Evolutionary conservation across 2,888 invertebrate genomes (phyloP).

Genomic region (Xylocampa areola): DNA sequence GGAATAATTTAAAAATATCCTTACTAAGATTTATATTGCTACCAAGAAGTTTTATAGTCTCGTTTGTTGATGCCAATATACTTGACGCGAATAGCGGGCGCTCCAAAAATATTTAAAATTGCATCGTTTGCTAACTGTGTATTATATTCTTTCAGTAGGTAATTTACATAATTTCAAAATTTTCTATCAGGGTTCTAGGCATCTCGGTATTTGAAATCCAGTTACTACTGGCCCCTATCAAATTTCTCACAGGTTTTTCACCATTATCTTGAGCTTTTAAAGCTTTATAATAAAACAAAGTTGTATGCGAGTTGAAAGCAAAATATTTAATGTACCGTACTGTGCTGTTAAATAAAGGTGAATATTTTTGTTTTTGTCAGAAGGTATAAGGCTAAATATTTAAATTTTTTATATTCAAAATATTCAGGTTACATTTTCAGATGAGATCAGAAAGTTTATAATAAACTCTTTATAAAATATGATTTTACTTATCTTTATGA

Average conservation of each 20-base stretch:
- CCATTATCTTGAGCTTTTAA: constrained; percentile 20
- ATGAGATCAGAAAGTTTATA: too few relatives aligned
- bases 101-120: constrained; percentile 23
- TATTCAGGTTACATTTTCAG: too few relatives aligned
- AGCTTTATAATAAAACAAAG: constrained; percentile 34
- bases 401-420: too few relatives aligned
- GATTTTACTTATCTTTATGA: too few relatives aligned
- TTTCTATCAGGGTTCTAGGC: too few relatives aligned
- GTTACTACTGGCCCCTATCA: constrained; percentile 23
- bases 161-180: too few relatives aligned
- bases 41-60: constrained; percentile 33
- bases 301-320: constrained; percentile 23
- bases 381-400: too few relatives aligned
- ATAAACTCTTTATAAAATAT: too few relatives aligned
- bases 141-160: too few relatives aligned
- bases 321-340: constrained; percentile 37
- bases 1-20: constrained; percentile 44
- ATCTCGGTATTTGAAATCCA: constrained; percentile 16
- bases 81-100: constrained; percentile 6
- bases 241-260: constrained; percentile 29
- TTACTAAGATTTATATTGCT: too few relatives aligned
- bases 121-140: constrained; percentile 17
- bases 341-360: constrained; percentile 19
- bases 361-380: constrained; percentile 18
- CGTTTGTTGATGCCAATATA: constrained; percentile 40